Base-by-base conservation (phyloP, 1,140 invertebrate species). In the Sminthurides bifidus region DNA sequence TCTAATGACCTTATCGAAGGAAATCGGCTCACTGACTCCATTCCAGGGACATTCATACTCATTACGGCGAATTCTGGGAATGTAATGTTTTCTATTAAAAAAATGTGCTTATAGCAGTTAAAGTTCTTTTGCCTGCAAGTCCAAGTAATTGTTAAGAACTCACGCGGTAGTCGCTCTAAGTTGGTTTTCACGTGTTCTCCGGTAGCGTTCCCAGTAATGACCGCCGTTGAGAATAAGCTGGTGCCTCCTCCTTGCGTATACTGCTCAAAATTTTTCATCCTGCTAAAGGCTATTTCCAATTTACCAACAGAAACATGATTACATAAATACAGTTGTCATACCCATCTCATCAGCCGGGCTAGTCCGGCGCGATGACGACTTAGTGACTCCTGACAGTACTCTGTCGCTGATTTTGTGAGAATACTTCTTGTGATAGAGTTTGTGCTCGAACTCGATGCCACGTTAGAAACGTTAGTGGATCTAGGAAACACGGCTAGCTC, bases 1-100 rank as follows among this genome's bases (percentile, higher is more conserved):
- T 97, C 92, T 66, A 97, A 69, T 1, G 92, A 91, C 44, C 91
- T 79, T 61, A 97, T 92, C 1, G 88, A 83, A 33, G 92, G 92
- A 41, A 95, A 91, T 63, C 89, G 85, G 26, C 84, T 85, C 69
- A 85, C 87, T 35, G 84, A 86, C 71, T 86, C 84, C 65, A 86
- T 79, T 35, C 78, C 81, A 81, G 65, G 12, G 66, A 58, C 50
- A 40, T 17, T 29, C 29, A 35, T 51, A 4, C 12, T 27, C 5
- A 48, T 48, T 6, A 54, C 52, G 44, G 29, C 15, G 8, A 35
- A 35, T 35, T 35, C 33, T 35, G 19, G 52, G 17, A 2, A 14
- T 21, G 12, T 2, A 44, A 14, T 45, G 29, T 44, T 17, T 24
- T 49, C 35, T 46, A 41, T 49, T 15, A 54, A 27, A 2, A 24